Evolutionary conservation across 1,140 invertebrate species (phyloP).

Genomic region (Penaeus vannamei): DNA sequence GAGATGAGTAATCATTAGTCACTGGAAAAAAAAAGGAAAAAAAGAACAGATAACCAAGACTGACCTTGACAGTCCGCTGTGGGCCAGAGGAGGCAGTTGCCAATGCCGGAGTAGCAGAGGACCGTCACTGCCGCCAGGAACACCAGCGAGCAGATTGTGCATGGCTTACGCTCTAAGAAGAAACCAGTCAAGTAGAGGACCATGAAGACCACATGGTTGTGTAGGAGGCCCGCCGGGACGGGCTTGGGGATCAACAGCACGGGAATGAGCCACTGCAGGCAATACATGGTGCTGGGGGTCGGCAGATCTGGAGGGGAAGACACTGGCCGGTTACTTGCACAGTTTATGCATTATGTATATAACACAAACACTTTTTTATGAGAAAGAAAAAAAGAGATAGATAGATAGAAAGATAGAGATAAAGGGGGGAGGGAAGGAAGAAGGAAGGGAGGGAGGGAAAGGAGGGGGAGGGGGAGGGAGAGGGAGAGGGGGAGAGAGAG

Average conservation of each 20-base stretch:
- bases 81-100: constrained; percentile 92
- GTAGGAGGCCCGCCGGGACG: constrained; percentile 91
- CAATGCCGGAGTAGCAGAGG: constrained; percentile 95
- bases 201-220: constrained; percentile 98
- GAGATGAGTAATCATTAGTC: not conserved
- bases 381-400: not conserved
- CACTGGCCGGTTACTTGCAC: not conserved
- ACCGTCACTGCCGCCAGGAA: constrained; percentile 93
- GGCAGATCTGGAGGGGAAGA: not conserved
- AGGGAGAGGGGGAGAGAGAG: too few species aligned
- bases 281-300: constrained; percentile 85
- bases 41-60: not conserved
- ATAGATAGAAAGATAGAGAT: too few species aligned
- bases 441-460: too few species aligned
- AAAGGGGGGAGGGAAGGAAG: too few species aligned
- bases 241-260: constrained; percentile 97
- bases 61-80: constrained; percentile 65
- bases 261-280: constrained; percentile 97
- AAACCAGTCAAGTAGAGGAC: constrained; percentile 83
- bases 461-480: too few species aligned
- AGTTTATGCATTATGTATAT: not conserved
- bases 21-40: not conserved
- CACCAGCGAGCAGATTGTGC: constrained; percentile 91
- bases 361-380: not conserved
- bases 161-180: constrained; percentile 95